phyloP scores from a whole-genome alignment of 2,113 vertebrate genomes.

The Chlamydotis undulata region DNA sequence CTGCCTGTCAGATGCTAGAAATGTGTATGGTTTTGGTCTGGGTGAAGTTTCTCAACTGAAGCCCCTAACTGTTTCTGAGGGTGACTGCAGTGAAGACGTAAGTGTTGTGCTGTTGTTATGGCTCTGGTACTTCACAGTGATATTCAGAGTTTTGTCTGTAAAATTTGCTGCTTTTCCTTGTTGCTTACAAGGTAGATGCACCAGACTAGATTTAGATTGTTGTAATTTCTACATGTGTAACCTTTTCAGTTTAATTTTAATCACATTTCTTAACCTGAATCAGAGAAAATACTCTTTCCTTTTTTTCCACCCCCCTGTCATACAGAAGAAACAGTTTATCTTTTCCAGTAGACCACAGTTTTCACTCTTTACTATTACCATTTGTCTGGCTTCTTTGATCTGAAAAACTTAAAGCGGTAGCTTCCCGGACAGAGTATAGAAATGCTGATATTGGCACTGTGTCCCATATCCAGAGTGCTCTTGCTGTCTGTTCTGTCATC shows the following conservation, averaged over 20 bases:
- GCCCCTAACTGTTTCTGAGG: background rate
- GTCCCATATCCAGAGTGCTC: background rate
- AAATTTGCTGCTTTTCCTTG: background rate
- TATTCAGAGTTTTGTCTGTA: background rate
- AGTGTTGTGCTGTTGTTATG: background rate
- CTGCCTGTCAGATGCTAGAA: background rate
- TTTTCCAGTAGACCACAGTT: background rate
- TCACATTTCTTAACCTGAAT: background rate
- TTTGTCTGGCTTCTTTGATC: background rate
- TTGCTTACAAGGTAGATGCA: background rate
- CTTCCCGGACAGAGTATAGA: background rate
- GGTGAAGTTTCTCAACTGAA: background rate
- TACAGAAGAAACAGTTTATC: background rate
- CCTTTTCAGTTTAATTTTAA: background rate
- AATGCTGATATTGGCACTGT: background rate
- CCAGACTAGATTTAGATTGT: background rate
- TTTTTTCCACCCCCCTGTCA: background rate
- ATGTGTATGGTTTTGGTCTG: background rate
- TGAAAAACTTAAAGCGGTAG: background rate
- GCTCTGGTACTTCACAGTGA: background rate
- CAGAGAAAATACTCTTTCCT: background rate
- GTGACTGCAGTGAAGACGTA: background rate
- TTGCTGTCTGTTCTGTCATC: background rate
- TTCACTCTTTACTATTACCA: background rate
- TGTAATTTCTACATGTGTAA: background rate